Base-by-base conservation (phyloP, 2,113 vertebrate genomes). In the Eudyptes chrysolophus region DNA sequence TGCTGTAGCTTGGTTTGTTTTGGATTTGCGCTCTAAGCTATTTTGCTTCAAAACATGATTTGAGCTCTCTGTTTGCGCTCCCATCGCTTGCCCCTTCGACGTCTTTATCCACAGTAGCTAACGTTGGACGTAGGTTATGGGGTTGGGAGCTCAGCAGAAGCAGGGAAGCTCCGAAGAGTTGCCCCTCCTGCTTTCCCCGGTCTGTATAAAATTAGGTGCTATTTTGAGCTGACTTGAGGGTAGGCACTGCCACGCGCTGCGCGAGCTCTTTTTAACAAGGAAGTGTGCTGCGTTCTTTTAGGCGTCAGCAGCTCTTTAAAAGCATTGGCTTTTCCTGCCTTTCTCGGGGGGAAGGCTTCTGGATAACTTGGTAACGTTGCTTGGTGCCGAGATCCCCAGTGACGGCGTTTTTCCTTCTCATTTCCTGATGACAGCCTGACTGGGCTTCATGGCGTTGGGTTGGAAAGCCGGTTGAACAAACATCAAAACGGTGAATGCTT, bases 261-360 rank as follows among this genome's bases (percentile, higher is more conserved):
- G 0, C 4, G 64, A 89, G 92, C 89, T 95, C 48, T 26, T 14
- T 55, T 44, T 36, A 48, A 93, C 88, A 32, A 77, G 92, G 57
- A 62, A 29, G 64, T 29, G 13, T 21, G 34, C 82, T 7, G 69
- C 4, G 8, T 32, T 58, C 62, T 8, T 48, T 34, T 24, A 58
- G 87, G 93, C 72, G 94, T 88, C 87, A 89, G 96, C 80, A 84
- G 86, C 92, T 77, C 69, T 62, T 82, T 7, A 20, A 55, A 44
- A 55, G 91, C 77, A 3, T 60, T 79, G 6, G 3, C 49, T n/a
- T 34, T 79, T 75, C 26, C 44, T 55, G 75, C 89, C 51, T 19
- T 34, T 34, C 88, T 44, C 14, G 9, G 92, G 87, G 42, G 66
- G 36, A 17, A 2, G n/a, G 70, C 72, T 69, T 49, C 29, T 52